Conservation (phyloP, 2,888 invertebrate genomes). For the Willowsia nigromaculata region DNA sequence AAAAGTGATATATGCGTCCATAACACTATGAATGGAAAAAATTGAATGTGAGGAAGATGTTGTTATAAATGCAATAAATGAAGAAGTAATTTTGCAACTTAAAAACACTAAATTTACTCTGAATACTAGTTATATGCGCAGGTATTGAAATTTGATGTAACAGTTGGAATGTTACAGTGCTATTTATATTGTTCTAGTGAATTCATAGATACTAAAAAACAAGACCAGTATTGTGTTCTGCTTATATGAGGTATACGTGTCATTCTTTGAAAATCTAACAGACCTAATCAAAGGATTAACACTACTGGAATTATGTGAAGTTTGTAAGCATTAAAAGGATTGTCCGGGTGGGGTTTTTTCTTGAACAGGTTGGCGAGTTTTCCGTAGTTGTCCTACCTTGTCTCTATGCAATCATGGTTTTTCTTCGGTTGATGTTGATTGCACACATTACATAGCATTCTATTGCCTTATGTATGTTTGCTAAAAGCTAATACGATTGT, state of each 20-base stretch:
- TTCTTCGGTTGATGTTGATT: constrained; percentile 25
- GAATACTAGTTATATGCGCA: background rate
- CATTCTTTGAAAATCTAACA: background rate
- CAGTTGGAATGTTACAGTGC: constrained; percentile 48
- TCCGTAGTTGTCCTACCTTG: background rate
- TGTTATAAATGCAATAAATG: background rate
- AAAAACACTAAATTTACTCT: background rate
- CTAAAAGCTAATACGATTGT: background rate
- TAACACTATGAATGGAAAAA: background rate
- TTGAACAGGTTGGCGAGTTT: background rate
- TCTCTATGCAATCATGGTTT: background rate
- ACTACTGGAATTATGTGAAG: constrained; percentile 40
- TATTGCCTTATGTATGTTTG: background rate
- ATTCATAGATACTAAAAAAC: background rate
- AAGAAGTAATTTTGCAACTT: background rate
- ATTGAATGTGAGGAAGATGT: background rate
- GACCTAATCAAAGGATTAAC: background rate
- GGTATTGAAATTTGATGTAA: background rate
- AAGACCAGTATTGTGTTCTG: background rate
- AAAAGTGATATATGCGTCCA: background rate
- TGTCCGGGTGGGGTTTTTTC: constrained; percentile 52
- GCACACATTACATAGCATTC: background rate
- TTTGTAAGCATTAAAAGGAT: constrained; percentile 43
- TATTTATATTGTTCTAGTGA: constrained; percentile 16
- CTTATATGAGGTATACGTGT: background rate